Evolutionary conservation across 30 jellyfish, hydroid and myxozoan genomes (phyloP).

Genomic region (Pseudorhiza aurosa): DNA sequence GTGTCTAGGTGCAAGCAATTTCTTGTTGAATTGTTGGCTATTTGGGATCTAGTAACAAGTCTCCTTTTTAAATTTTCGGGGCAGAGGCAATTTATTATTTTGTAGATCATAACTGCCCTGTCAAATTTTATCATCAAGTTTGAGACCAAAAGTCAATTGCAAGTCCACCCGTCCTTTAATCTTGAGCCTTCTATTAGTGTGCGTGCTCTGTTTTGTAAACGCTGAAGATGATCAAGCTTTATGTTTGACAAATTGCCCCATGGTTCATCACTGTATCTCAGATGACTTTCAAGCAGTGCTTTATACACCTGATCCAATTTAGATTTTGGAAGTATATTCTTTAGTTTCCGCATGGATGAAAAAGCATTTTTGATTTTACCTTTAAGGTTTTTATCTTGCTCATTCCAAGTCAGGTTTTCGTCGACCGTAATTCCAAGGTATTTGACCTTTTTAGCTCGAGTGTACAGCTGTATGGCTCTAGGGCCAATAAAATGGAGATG

Average conservation of each 20-base stretch:
- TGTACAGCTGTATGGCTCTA: too few relatives aligned
- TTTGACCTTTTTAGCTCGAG: too few relatives aligned
- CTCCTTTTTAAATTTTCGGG: background rate
- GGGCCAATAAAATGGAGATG: too few relatives aligned
- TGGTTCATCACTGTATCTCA: background rate
- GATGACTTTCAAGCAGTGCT: slow-evolving; percentile 1
- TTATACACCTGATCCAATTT: background rate
- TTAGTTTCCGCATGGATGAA: background rate
- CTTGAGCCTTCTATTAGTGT: background rate
- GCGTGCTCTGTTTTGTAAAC: slow-evolving; percentile 17
- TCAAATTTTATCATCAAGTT: background rate
- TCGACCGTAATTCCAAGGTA: too few relatives aligned
- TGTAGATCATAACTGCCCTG: background rate
- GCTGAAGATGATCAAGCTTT: background rate
- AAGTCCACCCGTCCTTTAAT: background rate
- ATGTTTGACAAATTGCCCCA: background rate
- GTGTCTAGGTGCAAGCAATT: too few relatives aligned
- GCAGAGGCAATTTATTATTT: background rate
- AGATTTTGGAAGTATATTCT: background rate
- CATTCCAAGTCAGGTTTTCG: too few relatives aligned
- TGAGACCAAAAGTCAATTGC: background rate
- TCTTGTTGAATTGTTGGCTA: background rate
- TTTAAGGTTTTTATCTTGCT: background rate
- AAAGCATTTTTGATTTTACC: background rate
- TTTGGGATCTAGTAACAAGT: background rate